Percentiles rank a stretch among this genome's conserved stretches.
Conservation (phyloP, 2,113 vertebrate species). For the Hydropotes inermis region DNA sequence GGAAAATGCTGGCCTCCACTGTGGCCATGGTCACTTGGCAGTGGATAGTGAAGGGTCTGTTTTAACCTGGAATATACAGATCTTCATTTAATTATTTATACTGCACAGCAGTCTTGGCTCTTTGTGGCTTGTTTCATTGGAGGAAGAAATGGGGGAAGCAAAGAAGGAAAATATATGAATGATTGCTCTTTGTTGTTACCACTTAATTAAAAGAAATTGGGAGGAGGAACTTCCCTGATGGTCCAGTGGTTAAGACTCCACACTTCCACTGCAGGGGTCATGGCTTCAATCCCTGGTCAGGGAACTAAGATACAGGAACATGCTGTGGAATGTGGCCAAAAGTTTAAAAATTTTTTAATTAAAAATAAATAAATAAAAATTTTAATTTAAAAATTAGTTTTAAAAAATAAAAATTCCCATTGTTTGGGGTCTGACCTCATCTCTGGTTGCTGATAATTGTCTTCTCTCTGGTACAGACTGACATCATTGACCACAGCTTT, state of each 20-base stretch:
- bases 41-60: not conserved
- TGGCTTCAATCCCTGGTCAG: not conserved
- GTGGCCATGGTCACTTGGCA: not conserved
- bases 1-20: not conserved
- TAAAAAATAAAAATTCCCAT: not conserved
- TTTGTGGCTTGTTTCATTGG: not conserved
- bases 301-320: not conserved
- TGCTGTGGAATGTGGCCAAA: not conserved
- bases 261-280: not conserved
- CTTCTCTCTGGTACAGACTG: slow-evolving; percentile 84
- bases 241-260: not conserved
- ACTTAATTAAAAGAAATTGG: not conserved
- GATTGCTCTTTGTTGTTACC: not conserved
- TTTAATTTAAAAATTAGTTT: not conserved
- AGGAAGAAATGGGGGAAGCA: not conserved
- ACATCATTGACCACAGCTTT: slow-evolving; percentile 97
- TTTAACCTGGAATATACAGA: not conserved
- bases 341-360: not conserved
- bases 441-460: not conserved
- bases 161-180: not conserved
- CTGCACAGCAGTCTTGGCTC: not conserved
- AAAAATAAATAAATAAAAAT: not conserved
- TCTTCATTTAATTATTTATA: not conserved
- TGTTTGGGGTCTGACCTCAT: not conserved
- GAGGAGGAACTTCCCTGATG: not conserved